Evolutionary conservation across 2,797 vertebrate species (phyloP).

Genomic region (Morelia viridis): DNA sequence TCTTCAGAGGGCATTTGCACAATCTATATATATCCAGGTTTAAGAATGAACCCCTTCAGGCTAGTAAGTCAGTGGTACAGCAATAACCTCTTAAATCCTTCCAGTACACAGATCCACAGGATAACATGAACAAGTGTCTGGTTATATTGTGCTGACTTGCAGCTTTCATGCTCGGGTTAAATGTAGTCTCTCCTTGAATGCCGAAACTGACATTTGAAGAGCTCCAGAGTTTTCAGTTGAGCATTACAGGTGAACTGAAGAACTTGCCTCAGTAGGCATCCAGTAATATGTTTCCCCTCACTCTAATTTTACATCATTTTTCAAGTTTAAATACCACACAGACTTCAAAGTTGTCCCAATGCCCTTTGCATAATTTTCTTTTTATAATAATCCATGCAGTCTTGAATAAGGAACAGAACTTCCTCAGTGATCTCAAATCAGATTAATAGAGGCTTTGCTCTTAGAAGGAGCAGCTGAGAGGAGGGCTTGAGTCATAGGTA

Average conservation of each 20-base stretch:
- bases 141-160: not conserved
- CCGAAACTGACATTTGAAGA: not conserved
- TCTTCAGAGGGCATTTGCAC: not conserved
- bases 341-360: slow-evolving; percentile 2
- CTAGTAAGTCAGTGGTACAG: not conserved
- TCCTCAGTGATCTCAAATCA: slow-evolving; percentile 1
- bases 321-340: slow-evolving; percentile 16
- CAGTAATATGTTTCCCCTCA: not conserved
- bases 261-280: not conserved
- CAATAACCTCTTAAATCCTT: not conserved
- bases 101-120: not conserved
- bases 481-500: not conserved
- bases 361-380: slow-evolving; percentile 14
- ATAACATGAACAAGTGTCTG: not conserved
- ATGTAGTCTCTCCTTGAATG: not conserved
- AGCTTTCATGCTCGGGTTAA: slow-evolving; percentile 18
- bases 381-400: slow-evolving; percentile 12
- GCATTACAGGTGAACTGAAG: not conserved
- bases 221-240: slow-evolving; percentile 1
- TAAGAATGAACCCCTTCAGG: slow-evolving; percentile 16
- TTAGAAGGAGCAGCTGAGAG: not conserved
- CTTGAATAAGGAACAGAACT: slow-evolving; percentile 20
- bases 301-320: slow-evolving; percentile 1
- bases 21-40: slow-evolving; percentile 12
- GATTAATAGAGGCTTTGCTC: not conserved